A percentile compares a stretch with the other conserved stretches of the same genome.
Evolutionary conservation across 1,140 invertebrate species (phyloP).

Genomic region (Meteorus sp.): DNA sequence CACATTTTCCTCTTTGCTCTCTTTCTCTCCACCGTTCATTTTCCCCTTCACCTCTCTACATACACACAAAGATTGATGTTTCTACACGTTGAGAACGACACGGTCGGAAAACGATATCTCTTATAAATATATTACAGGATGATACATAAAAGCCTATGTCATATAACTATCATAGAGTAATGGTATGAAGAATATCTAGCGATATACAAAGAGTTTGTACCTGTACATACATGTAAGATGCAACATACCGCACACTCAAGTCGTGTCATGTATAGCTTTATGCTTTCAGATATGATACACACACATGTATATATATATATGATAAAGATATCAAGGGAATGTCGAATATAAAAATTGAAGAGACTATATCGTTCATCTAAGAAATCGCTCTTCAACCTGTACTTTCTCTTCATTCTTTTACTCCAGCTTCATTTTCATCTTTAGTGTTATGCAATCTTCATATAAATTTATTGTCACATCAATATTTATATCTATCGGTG

Average conservation of each 20-base stretch:
- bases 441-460: no score
- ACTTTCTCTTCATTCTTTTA: no score
- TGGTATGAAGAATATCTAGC: neutral
- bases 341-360: neutral
- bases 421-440: no score
- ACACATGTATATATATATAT: no score
- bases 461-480: no score
- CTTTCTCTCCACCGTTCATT: no score
- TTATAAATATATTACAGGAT: conserved; percentile 30
- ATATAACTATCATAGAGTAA: conserved; percentile 16
- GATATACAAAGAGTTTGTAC: neutral
- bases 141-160: conserved; percentile 20
- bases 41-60: neutral
- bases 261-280: neutral
- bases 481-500: no score
- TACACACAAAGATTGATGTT: conserved; percentile 23
- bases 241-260: neutral
- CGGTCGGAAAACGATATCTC: conserved; percentile 33
- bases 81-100: conserved; percentile 21
- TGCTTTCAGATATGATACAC: neutral
- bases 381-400: neutral
- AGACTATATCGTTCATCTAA: neutral
- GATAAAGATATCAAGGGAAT: neutral
- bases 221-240: neutral
- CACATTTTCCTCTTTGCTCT: no score